Evolutionary conservation across 2,797 vertebrate genomes (phyloP), one percentile per base, ranked within the genome.

Genomic region (Sebastes wilsoni): DNA sequence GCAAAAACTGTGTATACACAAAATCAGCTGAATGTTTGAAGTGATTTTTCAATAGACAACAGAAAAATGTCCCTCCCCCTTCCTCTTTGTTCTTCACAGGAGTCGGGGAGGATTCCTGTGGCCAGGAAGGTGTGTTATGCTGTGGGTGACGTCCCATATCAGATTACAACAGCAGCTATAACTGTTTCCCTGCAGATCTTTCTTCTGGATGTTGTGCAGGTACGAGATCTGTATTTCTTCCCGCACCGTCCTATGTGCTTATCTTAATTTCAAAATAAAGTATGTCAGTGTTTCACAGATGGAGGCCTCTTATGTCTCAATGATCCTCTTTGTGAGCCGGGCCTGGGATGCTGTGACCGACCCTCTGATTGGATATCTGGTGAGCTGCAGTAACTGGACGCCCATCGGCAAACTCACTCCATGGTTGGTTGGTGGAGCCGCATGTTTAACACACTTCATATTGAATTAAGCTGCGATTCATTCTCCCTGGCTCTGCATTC

Each of bases 311-410:
- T 93, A 92, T 1, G 91, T 92, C 1, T 96, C 95, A 36, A 34
- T 96, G 83, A 93, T 96, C 36, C 72, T 96, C 18, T 96, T 96
- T 70, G 74, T 96, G 62, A 96, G 95, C 55, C 94, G 90, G 71
- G 92, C 90, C 74, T 96, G 95, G 94, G 96, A 96, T 20, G 95
- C 96, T 0, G 81, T 96, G 77, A 95, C 93, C 0, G 96, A 96
- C 86, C 95, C 94, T 5, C 75, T 93, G 70, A 46, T 96, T 11
- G 96, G 93, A 20, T 96, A 94, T 82, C 83, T 96, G 85, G 93
- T 96, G 87, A 96, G 93, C 93, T 91, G 91, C 82, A 97, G 94
- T 68, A 75, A 20, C 0, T 88, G 88, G 80, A 96, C 93, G 1
- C 93, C 89, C 80, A 74, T 89, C 0, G 83, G 94, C 42, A 96